Evolutionary conservation across 2,888 invertebrate species (phyloP).

Genomic region (Elmis aenea): DNA sequence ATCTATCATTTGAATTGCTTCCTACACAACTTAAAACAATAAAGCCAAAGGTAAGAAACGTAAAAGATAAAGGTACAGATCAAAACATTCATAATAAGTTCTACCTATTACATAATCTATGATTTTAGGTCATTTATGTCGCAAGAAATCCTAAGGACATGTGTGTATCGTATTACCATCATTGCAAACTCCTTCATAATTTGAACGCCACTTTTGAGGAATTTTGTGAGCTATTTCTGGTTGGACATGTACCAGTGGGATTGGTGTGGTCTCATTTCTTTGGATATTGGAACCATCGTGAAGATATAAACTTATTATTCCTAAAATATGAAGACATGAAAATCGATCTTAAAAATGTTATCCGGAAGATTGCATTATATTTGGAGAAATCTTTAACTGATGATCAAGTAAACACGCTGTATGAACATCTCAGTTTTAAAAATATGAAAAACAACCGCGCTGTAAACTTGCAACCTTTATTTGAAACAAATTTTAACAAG

Average conservation of each 20-base stretch:
- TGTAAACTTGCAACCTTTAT: slow-evolving; percentile 50
- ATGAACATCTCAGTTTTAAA: slow-evolving; percentile 36
- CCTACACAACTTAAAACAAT: slow-evolving; percentile 58
- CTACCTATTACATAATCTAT: too few relatives aligned
- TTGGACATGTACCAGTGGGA: slow-evolving; percentile 60
- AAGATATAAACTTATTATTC: slow-evolving; percentile 69
- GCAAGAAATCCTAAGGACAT: slow-evolving; percentile 87
- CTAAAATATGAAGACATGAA: slow-evolving; percentile 82
- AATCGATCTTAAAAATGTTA: slow-evolving; percentile 58
- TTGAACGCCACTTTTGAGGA: slow-evolving; percentile 59
- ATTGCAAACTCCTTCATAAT: slow-evolving; percentile 68
- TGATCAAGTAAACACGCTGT: slow-evolving; percentile 53
- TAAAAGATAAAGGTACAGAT: not conserved
- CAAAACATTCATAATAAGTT: too few relatives aligned
- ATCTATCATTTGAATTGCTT: slow-evolving; percentile 67
- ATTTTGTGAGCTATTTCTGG: slow-evolving; percentile 69
- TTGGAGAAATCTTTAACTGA: slow-evolving; percentile 62
- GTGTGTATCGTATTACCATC: slow-evolving; percentile 83
- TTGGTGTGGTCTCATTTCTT: slow-evolving; percentile 60
- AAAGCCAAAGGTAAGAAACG: slow-evolving; percentile 62
- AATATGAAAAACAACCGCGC: slow-evolving; percentile 57
- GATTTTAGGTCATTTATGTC: slow-evolving; percentile 72
- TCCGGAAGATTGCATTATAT: slow-evolving; percentile 68
- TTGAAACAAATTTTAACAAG: slow-evolving; percentile 34
- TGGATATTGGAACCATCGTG: slow-evolving; percentile 65